A percentile compares a stretch with the other conserved stretches of the same genome.
Conservation (phyloP, 2,888 invertebrate species). For the Pammene fasciana region DNA sequence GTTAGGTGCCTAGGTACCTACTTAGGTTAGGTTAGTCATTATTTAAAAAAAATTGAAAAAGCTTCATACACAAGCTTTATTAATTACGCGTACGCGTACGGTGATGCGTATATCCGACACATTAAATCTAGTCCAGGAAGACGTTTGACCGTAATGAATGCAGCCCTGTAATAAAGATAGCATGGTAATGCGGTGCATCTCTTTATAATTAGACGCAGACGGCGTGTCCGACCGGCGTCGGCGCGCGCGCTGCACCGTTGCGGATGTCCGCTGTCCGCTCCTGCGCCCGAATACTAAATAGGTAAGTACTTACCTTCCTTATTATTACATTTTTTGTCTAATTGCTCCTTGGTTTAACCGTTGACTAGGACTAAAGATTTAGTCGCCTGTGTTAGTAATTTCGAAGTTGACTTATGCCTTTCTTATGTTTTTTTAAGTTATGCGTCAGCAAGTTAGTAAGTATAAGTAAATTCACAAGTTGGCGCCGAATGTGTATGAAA, state of each 20-base stretch:
- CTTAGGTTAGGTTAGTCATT: too few species aligned
- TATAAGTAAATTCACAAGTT: too few species aligned
- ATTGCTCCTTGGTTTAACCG: too few species aligned
- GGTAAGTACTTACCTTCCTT: constrained; percentile 44
- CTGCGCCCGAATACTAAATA: constrained; percentile 58
- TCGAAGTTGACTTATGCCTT: too few species aligned
- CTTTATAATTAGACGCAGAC: constrained; percentile 48
- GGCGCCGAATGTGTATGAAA: too few species aligned
- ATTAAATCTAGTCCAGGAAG: constrained; percentile 25
- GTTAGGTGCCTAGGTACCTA: too few species aligned
- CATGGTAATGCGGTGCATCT: constrained; percentile 36
- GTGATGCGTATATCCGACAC: constrained; percentile 6
- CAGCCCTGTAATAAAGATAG: constrained; percentile 36
- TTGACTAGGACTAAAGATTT: too few species aligned
- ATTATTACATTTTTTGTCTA: background rate
- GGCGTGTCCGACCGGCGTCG: constrained; percentile 47
- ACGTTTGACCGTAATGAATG: constrained; percentile 20
- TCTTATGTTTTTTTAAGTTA: too few species aligned
- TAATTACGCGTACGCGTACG: background rate
- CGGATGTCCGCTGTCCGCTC: constrained; percentile 68
- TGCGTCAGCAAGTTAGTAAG: too few species aligned
- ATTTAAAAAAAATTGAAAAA: too few species aligned
- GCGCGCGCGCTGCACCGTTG: constrained; percentile 55
- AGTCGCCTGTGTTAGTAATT: too few species aligned
- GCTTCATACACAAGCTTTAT: background rate